Percentiles rank a stretch among this genome's conserved stretches.
Evolutionary conservation across 2,888 invertebrate species (phyloP).

Genomic region (Rambutsinella grinnellia): DNA sequence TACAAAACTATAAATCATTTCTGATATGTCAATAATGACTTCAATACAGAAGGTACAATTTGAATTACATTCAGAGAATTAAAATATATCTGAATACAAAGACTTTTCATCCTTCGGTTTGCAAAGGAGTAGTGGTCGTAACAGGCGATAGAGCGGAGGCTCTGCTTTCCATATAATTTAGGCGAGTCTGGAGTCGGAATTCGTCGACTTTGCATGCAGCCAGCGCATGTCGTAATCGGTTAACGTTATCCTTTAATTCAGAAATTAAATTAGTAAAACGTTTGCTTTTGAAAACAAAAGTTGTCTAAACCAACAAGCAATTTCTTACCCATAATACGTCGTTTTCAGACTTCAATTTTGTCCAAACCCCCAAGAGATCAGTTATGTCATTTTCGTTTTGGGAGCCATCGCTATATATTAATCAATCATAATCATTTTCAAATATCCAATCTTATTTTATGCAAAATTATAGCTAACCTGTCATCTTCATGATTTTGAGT

Average conservation of each 20-base stretch:
- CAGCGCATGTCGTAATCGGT: conserved; percentile 55
- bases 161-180: conserved; percentile 63
- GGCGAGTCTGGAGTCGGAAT: conserved; percentile 62
- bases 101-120: conserved; percentile 44
- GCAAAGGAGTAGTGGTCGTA: conserved; percentile 58
- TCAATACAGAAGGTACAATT: too few species aligned
- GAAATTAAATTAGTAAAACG: conserved; percentile 8
- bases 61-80: too few species aligned
- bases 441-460: too few species aligned
- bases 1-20: too few species aligned
- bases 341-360: conserved; percentile 60
- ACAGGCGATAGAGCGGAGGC: conserved; percentile 51
- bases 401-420: conserved; percentile 18
- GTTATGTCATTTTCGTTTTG: conserved; percentile 54
- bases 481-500: conserved; percentile 35
- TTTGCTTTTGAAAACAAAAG: too few species aligned
- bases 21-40: too few species aligned
- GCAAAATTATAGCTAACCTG: conserved; percentile 42
- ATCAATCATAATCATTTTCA: too few species aligned
- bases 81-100: too few species aligned
- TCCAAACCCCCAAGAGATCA: conserved; percentile 57
- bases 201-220: conserved; percentile 60
- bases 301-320: not conserved
- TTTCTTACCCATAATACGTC: conserved; percentile 59
- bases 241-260: conserved; percentile 59